Evolutionary conservation across 2,797 vertebrate genomes (phyloP).

Genomic region (Perodicticus potto): DNA sequence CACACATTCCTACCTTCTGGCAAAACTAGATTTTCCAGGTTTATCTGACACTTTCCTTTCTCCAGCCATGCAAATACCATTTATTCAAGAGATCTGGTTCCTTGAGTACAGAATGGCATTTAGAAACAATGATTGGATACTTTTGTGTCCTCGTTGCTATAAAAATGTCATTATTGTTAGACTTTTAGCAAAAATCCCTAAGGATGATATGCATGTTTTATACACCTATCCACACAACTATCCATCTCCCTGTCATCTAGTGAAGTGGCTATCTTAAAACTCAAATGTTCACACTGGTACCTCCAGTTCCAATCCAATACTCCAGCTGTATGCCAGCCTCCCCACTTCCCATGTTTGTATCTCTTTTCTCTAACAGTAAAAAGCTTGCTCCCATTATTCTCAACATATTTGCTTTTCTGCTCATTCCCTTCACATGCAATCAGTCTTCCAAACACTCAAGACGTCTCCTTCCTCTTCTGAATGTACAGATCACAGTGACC

Average conservation of each 20-base stretch:
- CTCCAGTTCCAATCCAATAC: neutral
- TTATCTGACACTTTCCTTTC: neutral
- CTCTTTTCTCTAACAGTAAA: neutral
- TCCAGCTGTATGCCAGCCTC: neutral
- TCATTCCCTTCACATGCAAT: neutral
- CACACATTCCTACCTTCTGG: neutral
- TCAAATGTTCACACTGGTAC: neutral
- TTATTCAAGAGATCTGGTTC: constrained; percentile 4
- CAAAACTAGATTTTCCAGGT: constrained; percentile 31
- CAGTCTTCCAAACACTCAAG: neutral
- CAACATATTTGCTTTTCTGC: neutral
- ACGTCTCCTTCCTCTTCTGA: neutral
- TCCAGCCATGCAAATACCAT: neutral
- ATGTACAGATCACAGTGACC: neutral
- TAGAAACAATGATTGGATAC: neutral
- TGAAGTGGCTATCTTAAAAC: neutral
- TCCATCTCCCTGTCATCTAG: neutral
- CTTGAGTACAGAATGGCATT: neutral
- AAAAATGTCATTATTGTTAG: neutral
- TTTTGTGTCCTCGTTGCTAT: neutral
- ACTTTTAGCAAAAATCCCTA: neutral
- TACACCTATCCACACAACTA: neutral
- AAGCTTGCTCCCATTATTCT: neutral
- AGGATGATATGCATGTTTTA: neutral
- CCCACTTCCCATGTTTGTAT: neutral